Evolutionary conservation across 2,888 invertebrate species (phyloP), one percentile per base, ranked within the genome.

Genomic region (Pristionchus mayeri): DNA sequence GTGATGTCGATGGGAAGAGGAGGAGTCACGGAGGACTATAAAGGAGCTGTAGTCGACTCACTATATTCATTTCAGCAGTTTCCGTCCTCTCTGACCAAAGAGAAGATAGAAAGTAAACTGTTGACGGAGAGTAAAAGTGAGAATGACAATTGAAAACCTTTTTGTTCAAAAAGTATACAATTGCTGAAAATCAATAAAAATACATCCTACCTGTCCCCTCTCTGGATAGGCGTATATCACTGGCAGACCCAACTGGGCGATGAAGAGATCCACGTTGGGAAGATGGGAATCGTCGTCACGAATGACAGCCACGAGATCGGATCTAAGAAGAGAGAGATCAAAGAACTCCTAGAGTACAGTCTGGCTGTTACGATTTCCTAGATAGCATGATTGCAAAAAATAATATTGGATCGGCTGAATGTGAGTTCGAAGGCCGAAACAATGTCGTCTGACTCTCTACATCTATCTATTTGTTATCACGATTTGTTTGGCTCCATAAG

Each of bases 221-320:
- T 82, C 81, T 1, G 84, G 84, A 79, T 87, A 91, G 0, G 91
- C 89, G 84, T 90, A 89, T 63, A 91, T 86, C 67, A 89, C 86
- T 21, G 91, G 91, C 1, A 91, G 82, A 27, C 86, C 81, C n/a
- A 91, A 86, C 75, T 90, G 90, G 3, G 85, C 67, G 30, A 88
- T 86, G 34, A 90, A 89, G 27, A 88, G 85, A 82, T 91, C 90
- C 2, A 90, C 88, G 85, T 90, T 91, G 54, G 91, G 91, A 83
- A 91, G 85, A 83, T 88, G 86, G 0, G 89, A 86, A 1, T 86
- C 85, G 85, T 91, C 91, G 67, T 91, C 91, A 54, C 90, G 87
- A 34, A 91, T 86, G 30, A 91, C 87, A n/a, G 91, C 90, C 21
- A 91, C 87, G 30, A 91, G 82, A 86, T 91, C 91, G 34, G 81